Percentiles rank a stretch among this genome's conserved stretches.
Evolutionary conservation across 2,113 vertebrate species (phyloP).

Genomic region (Burhinus bistriatus): DNA sequence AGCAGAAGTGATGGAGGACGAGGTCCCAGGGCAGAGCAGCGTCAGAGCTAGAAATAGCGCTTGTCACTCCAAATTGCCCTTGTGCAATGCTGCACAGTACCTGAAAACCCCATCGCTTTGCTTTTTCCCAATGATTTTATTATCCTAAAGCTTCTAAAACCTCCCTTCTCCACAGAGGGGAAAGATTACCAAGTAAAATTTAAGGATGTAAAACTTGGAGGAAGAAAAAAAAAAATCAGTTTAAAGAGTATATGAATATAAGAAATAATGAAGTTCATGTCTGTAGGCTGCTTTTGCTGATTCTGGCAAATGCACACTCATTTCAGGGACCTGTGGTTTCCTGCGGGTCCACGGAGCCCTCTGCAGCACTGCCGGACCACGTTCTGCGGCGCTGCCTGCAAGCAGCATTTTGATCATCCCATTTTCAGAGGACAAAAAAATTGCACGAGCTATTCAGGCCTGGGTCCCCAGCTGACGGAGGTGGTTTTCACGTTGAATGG

Average conservation of each 20-base stretch:
- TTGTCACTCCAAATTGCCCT: not conserved
- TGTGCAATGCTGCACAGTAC: not conserved
- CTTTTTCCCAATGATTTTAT: not conserved
- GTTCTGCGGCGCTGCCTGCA: rapidly evolving
- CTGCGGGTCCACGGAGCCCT: not conserved
- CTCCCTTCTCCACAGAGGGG: not conserved
- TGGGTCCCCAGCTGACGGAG: not conserved
- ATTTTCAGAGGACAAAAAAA: not conserved
- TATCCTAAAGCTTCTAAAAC: not conserved
- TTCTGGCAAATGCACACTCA: not conserved
- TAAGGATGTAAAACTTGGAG: not conserved
- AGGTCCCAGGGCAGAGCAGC: not conserved
- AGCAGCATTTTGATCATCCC: not conserved
- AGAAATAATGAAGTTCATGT: not conserved
- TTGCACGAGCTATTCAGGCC: not conserved
- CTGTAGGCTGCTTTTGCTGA: not conserved
- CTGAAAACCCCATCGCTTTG: not conserved
- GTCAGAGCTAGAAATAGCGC: not conserved
- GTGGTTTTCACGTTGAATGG: not conserved
- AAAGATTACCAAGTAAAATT: not conserved
- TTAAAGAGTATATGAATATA: not conserved
- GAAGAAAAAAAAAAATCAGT: not conserved
- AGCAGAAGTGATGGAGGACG: not conserved
- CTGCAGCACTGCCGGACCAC: rapidly evolving
- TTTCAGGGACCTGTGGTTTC: not conserved